These are phyloP conservation scores for Calypte anna DNA, from an alignment of 2,113 vertebrate genomes.

Conservation along the genomic window DNA sequence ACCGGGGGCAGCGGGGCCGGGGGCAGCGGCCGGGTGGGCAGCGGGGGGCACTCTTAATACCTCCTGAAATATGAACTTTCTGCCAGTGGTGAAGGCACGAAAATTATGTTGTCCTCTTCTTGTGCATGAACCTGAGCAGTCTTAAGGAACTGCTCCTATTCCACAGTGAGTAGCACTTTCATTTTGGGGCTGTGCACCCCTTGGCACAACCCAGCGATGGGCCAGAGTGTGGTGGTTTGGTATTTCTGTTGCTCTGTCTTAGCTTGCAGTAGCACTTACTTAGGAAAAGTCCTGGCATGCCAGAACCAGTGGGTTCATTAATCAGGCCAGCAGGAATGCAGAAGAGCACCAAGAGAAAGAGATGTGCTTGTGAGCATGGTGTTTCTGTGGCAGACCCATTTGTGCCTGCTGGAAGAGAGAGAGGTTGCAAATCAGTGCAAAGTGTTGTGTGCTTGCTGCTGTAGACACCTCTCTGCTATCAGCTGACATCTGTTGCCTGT, in stretches of 20 bases:
- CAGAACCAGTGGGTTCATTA: neutral
- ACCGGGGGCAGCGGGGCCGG: too few relatives aligned
- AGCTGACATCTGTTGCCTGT: neutral
- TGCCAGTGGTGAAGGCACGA: neutral
- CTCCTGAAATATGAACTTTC: neutral
- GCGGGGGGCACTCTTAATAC: neutral
- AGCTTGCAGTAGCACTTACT: neutral
- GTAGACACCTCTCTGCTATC: neutral
- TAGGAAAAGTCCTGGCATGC: neutral
- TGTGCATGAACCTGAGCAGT: neutral
- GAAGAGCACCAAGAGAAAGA: neutral
- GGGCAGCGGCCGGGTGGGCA: too few relatives aligned
- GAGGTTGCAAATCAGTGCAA: too few relatives aligned
- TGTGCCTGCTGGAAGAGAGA: neutral
- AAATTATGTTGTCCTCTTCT: neutral
- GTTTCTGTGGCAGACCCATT: neutral
- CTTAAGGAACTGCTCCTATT: accelerated
- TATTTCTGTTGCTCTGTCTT: neutral
- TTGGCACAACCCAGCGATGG: neutral
- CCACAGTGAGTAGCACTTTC: neutral
- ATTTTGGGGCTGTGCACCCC: neutral
- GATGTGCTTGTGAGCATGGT: accelerated
- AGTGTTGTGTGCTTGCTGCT: neutral
- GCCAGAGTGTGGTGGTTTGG: neutral
- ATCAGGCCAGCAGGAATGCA: neutral